These are phyloP conservation scores for Lanius collurio DNA, from an alignment of 2,113 vertebrate species.

Conservation along the genomic window DNA sequence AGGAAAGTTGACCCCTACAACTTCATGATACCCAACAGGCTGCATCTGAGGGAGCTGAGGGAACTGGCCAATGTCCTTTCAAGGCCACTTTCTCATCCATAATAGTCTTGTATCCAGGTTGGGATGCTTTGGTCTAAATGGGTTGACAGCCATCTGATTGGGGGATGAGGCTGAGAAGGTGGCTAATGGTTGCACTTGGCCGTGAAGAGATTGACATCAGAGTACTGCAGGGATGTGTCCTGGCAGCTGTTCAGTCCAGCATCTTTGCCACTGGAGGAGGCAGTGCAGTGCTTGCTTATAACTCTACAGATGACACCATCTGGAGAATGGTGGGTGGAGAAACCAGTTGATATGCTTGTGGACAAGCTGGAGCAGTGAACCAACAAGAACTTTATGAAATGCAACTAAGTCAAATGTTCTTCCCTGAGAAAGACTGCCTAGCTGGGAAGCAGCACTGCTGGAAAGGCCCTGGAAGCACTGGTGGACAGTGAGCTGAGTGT, in stretches of 20 bases:
- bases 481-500: neutral
- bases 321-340: accelerated
- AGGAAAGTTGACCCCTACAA: accelerated
- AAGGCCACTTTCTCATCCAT: neutral
- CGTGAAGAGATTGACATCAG: neutral
- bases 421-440: neutral
- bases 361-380: neutral
- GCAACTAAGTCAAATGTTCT: neutral
- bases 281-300: neutral
- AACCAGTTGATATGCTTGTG: neutral
- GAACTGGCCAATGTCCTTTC: neutral
- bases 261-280: neutral
- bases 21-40: neutral
- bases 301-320: neutral
- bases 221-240: neutral
- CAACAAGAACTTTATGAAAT: neutral
- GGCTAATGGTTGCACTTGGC: neutral
- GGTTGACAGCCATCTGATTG: neutral
- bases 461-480: neutral
- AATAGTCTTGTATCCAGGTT: neutral
- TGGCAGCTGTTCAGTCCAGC: neutral
- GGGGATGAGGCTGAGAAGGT: neutral
- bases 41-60: neutral
- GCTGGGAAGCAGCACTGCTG: neutral
- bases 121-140: neutral